These are phyloP conservation scores for Lagocephalus sceleratus DNA, from an alignment of 2,797 vertebrate genomes.

Conservation along the genomic window DNA sequence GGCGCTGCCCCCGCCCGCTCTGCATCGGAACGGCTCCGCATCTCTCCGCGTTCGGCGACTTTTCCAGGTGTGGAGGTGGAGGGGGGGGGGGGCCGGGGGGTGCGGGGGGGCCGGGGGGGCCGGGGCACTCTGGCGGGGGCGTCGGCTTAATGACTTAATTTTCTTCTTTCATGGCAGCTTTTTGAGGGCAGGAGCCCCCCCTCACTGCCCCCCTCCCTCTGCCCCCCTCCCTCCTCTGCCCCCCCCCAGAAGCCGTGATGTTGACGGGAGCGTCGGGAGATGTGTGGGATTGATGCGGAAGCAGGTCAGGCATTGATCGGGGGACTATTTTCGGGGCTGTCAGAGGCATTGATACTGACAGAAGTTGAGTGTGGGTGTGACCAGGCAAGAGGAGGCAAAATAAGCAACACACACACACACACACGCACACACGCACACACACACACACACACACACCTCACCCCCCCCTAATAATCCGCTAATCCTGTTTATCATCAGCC, in stretches of 20 bases:
- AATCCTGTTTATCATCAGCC: conserved; percentile 78
- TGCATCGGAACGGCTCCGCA: conserved; percentile 55
- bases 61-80: conserved; percentile 30
- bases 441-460: conserved; percentile 58
- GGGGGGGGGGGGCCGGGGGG: conserved; percentile 19
- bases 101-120: conserved; percentile 21
- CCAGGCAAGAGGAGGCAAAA: conserved; percentile 31
- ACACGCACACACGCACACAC: conserved; percentile 36
- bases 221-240: conserved; percentile 30
- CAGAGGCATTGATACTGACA: conserved; percentile 37
- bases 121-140: conserved; percentile 1
- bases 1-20: too few relatives aligned
- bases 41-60: conserved; percentile 47
- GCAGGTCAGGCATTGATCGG: conserved; percentile 44
- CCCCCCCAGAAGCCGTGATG: conserved; percentile 36
- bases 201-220: neutral
- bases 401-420: conserved; percentile 36
- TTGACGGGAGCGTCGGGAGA: conserved; percentile 19
- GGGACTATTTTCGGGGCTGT: conserved; percentile 43
- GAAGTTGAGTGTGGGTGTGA: conserved; percentile 66
- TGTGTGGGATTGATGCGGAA: conserved; percentile 49
- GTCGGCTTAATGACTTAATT: conserved; percentile 72
- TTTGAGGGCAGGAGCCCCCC: conserved; percentile 34
- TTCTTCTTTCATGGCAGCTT: conserved; percentile 57
- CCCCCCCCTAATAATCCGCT: conserved; percentile 74